phyloP scores from a whole-genome alignment of 37 sponge, comb jelly and placozoan species.

The Haliclona indistincta region DNA sequence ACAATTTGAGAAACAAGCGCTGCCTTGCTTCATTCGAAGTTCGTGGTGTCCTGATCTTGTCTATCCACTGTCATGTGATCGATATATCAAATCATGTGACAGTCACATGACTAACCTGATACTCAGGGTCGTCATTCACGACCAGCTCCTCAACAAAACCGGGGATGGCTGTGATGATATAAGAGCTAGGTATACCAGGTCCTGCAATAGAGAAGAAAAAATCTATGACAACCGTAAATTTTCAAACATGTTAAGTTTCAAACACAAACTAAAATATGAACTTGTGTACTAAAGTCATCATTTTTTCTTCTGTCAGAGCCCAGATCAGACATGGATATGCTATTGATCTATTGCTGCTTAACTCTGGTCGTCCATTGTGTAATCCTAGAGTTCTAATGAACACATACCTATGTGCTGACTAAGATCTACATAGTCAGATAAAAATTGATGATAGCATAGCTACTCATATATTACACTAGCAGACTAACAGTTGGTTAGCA shows the following conservation, averaged over 20 bases:
- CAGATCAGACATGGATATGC: too few species aligned
- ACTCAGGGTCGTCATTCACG: constrained; percentile 92
- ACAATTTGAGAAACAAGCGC: constrained; percentile 69
- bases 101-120: constrained; percentile 52
- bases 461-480: too few species aligned
- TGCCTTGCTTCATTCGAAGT: constrained; percentile 92
- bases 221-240: too few species aligned
- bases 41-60: constrained; percentile 79
- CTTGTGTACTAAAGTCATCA: too few species aligned
- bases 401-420: too few species aligned
- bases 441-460: too few species aligned
- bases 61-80: constrained; percentile 76
- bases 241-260: neutral
- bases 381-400: too few species aligned
- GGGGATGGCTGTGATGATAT: constrained; percentile 18
- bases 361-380: too few species aligned
- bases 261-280: neutral
- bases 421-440: too few species aligned
- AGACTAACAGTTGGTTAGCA: too few species aligned
- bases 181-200: constrained; percentile 22
- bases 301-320: too few species aligned
- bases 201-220: constrained; percentile 12
- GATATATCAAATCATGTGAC: neutral
- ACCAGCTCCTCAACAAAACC: constrained; percentile 95
- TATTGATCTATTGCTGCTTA: too few species aligned